Evolutionary conservation across 2,888 invertebrate genomes (phyloP).

Genomic region (Tineola bisselliella): DNA sequence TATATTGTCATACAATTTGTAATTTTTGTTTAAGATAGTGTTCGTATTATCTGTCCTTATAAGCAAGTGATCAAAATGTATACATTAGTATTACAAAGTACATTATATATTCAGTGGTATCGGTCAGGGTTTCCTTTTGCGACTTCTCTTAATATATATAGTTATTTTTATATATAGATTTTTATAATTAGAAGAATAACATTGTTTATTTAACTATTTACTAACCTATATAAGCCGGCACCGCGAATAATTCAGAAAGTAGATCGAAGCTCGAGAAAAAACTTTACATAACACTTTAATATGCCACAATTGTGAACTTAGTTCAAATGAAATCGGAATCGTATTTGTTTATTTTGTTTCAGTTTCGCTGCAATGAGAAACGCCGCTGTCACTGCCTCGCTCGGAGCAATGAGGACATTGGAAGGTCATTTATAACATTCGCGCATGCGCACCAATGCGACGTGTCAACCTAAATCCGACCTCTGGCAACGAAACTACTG

Average conservation of each 20-base stretch:
- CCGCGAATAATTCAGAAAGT: not conserved
- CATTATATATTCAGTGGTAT: no score
- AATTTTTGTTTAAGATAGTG: no score
- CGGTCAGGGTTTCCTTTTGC: no score
- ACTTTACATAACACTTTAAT: not conserved
- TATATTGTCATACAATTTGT: no score
- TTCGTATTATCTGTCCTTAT: no score
- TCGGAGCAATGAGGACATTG: conserved; percentile 41
- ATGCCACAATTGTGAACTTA: not conserved
- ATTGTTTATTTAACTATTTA: no score
- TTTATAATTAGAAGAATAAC: no score
- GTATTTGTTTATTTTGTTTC: not conserved
- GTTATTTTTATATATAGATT: no score
- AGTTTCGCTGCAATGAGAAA: not conserved
- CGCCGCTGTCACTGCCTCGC: not conserved
- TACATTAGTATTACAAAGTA: no score
- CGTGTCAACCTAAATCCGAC: conserved; percentile 33
- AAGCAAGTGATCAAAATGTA: no score
- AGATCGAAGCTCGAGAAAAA: not conserved
- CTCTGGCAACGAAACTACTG: conserved; percentile 25
- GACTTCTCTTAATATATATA: no score
- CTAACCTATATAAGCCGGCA: conserved; percentile 1
- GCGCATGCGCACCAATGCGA: conserved; percentile 48
- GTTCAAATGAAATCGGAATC: not conserved
- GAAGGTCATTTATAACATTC: conserved; percentile 43